A percentile compares a stretch with the other conserved stretches of the same genome.
Evolutionary conservation across 2,113 vertebrate species (phyloP).

Genomic region (Spilogale gracilis): DNA sequence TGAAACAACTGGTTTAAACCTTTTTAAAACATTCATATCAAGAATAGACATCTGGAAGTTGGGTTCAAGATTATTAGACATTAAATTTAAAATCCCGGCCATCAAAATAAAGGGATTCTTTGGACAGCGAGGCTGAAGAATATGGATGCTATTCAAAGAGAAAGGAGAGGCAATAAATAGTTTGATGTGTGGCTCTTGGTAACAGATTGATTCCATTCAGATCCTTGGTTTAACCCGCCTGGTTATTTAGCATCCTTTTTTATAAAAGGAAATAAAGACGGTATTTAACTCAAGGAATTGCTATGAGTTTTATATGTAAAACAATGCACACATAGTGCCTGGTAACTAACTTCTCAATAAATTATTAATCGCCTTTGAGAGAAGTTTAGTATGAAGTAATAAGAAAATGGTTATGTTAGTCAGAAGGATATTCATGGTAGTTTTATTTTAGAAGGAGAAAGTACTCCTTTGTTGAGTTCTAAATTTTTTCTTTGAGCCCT

Average conservation of each 20-base stretch:
- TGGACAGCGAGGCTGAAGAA: neutral
- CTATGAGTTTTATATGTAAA: neutral
- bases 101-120: neutral
- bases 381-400: constrained; percentile 3
- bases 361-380: neutral
- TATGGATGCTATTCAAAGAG: neutral
- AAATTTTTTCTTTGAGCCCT: neutral
- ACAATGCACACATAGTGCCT: neutral
- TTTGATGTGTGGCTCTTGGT: neutral
- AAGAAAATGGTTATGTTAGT: neutral
- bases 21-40: neutral
- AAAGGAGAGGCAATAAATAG: neutral
- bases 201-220: neutral
- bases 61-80: constrained; percentile 5
- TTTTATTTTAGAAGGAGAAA: neutral
- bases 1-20: neutral
- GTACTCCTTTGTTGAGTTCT: neutral
- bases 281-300: neutral
- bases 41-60: neutral
- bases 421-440: neutral
- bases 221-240: neutral
- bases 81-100: neutral
- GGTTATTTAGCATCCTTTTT: neutral
- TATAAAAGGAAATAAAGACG: neutral
- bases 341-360: neutral